Base-by-base conservation (phyloP, 2,113 vertebrate species). In the Phycodurus eques region DNA sequence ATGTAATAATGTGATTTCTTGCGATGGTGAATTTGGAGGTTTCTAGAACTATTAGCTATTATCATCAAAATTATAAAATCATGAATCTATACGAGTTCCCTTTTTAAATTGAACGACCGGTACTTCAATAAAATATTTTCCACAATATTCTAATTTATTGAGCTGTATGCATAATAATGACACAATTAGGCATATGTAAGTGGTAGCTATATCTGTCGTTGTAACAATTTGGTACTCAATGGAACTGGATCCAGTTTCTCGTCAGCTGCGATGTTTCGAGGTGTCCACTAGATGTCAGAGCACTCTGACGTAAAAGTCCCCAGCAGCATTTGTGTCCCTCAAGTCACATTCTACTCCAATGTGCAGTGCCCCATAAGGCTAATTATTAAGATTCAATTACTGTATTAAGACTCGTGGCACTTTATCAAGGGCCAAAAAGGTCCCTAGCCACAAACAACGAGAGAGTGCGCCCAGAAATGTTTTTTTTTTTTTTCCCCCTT, bases 261-360 rank as follows among this genome's bases (percentile, higher is more conserved):
- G 44, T n/a, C 67, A 47, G 2, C 6, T 73, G 77, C 68, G 54
- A n/a, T 73, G 47, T 4, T 71, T 27, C 2, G 1, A 9, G 54
- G 8, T 14, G n/a, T 64, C 85, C 89, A 88, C 88, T 81, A 85
- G 89, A 65, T 77, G 87, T 79, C 87, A 81, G 78, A 22, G 42
- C 69, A 33, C 51, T 60, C 71, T 75, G 80, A 71, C 63, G n/a
- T 14, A 67, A 66, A 4, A 74, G 31, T 60, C 4, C 31, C 31
- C 33, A 61, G 31, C 59, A 39, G 31, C 8, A 5, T 27, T 60
- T 15, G 59, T 33, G 27, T 61, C 59, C 15, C 59, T 61, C 14
- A 19, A 39, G 15, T 33, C 6, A 39, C 15, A 61, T 31, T 60
- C 17, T 3, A 39, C 59, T 35, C 56, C 5, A n/a, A 56, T 17